Conservation (phyloP, 2,113 vertebrate genomes). For the Sapayoa aenigma region DNA sequence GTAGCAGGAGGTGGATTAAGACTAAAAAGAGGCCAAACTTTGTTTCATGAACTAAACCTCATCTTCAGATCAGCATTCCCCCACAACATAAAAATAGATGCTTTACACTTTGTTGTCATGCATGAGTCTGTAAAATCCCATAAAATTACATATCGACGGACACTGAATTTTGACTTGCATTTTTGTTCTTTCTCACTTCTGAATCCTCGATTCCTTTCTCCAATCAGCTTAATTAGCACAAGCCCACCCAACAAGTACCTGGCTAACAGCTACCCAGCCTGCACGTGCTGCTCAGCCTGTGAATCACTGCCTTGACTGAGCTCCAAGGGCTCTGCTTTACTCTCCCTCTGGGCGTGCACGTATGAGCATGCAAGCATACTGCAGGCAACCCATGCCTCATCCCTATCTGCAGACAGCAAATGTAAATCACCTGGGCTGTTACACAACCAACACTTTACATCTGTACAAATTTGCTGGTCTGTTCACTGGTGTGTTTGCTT, state of each 20-base stretch:
- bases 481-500: background rate
- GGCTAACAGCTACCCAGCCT: background rate
- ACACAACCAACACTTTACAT: background rate
- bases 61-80: background rate
- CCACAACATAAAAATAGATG: background rate
- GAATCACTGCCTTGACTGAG: conserved; percentile 52
- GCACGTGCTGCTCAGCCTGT: conserved; percentile 6
- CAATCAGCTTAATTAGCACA: background rate
- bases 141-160: background rate
- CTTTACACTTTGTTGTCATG: background rate
- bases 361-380: background rate
- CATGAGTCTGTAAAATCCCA: background rate
- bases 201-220: background rate
- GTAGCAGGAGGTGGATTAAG: background rate
- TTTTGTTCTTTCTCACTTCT: background rate
- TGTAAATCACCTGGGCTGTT: background rate
- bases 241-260: conserved; percentile 50
- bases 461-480: background rate
- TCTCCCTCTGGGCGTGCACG: background rate
- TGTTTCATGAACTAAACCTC: background rate
- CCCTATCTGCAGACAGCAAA: background rate
- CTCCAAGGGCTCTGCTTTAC: conserved; percentile 17
- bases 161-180: background rate
- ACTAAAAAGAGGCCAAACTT: background rate
- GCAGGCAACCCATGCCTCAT: background rate